These are phyloP conservation scores for Chloroclysta siterata DNA, from an alignment of 2,888 invertebrate genomes.

Conservation along the genomic window DNA sequence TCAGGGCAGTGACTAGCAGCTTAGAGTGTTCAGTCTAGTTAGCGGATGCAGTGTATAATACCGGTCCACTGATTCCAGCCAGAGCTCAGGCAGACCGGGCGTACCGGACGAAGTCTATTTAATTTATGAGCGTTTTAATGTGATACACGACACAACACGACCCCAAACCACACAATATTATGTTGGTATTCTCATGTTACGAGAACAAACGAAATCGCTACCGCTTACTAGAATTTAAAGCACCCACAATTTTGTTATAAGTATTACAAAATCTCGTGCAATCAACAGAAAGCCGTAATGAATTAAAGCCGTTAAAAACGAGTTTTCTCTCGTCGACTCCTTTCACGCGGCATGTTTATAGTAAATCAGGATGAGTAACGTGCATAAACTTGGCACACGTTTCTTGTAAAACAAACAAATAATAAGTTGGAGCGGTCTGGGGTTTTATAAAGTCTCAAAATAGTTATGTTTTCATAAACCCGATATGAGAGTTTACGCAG, in stretches of 20 bases:
- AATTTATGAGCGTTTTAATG: slow-evolving; percentile 54
- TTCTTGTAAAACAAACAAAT: slow-evolving; percentile 74
- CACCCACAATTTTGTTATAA: slow-evolving; percentile 48
- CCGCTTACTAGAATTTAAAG: slow-evolving; percentile 45
- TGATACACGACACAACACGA: slow-evolving; percentile 47
- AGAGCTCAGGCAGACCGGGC: slow-evolving; percentile 18
- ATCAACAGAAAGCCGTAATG: slow-evolving; percentile 48
- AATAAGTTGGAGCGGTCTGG: slow-evolving; percentile 70
- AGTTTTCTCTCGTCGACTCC: slow-evolving; percentile 55
- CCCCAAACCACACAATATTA: slow-evolving; percentile 31
- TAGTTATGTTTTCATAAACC: slow-evolving; percentile 79
- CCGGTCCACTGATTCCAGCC: slow-evolving; percentile 46
- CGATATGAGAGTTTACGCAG: slow-evolving; percentile 81
- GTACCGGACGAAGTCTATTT: slow-evolving; percentile 51
- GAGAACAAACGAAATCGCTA: slow-evolving; percentile 49
- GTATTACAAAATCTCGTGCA: slow-evolving; percentile 33
- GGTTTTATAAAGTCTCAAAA: slow-evolving; percentile 72
- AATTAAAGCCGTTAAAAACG: slow-evolving; percentile 46
- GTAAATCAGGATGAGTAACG: slow-evolving; percentile 60
- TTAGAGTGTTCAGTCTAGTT: slow-evolving; percentile 44
- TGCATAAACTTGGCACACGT: slow-evolving; percentile 74
- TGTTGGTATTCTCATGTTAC: slow-evolving; percentile 50
- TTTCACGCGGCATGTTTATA: slow-evolving; percentile 58
- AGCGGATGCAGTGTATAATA: slow-evolving; percentile 55
- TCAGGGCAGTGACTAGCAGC: slow-evolving; percentile 58